phyloP scores from a whole-genome alignment of 2,113 vertebrate genomes.

The Anguilla japonica region DNA sequence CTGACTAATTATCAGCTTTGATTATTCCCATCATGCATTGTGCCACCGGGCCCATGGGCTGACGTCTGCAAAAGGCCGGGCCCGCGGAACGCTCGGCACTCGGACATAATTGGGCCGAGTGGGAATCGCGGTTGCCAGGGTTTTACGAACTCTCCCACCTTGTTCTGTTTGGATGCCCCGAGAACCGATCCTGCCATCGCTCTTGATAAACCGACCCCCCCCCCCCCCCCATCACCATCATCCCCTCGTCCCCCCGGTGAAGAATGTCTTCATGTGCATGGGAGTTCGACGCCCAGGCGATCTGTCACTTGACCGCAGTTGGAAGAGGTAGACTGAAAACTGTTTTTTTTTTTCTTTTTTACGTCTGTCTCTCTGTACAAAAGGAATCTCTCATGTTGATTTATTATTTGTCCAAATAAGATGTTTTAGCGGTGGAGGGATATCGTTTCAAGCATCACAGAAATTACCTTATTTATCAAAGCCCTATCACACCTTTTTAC shows the following conservation, averaged over 20 bases:
- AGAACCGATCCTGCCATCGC: not conserved
- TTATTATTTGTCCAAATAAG: not conserved
- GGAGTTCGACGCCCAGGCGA: not conserved
- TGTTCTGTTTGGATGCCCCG: conserved; percentile 48
- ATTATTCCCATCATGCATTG: conserved; percentile 72
- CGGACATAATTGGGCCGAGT: conserved; percentile 78
- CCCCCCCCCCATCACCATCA: not conserved
- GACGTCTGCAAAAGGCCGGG: conserved; percentile 60
- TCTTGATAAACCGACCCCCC: not conserved
- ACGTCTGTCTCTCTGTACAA: not conserved
- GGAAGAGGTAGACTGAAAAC: not conserved
- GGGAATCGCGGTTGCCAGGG: conserved; percentile 73
- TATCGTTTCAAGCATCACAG: not conserved
- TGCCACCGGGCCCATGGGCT: conserved; percentile 56
- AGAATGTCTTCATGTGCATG: not conserved
- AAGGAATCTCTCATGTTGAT: not conserved
- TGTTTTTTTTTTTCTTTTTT: not conserved
- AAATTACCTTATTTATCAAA: not conserved
- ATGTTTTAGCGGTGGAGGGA: not conserved
- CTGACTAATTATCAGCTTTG: conserved; percentile 73
- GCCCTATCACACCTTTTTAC: not conserved
- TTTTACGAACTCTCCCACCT: conserved; percentile 68
- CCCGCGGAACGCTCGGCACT: conserved; percentile 69
- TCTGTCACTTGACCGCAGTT: conserved; percentile 4
- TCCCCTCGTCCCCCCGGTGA: not conserved